A percentile compares a stretch with the other conserved stretches of the same genome.
phyloP scores from a whole-genome alignment of 2,113 vertebrate species.

The Amphilophus citrinellus region DNA sequence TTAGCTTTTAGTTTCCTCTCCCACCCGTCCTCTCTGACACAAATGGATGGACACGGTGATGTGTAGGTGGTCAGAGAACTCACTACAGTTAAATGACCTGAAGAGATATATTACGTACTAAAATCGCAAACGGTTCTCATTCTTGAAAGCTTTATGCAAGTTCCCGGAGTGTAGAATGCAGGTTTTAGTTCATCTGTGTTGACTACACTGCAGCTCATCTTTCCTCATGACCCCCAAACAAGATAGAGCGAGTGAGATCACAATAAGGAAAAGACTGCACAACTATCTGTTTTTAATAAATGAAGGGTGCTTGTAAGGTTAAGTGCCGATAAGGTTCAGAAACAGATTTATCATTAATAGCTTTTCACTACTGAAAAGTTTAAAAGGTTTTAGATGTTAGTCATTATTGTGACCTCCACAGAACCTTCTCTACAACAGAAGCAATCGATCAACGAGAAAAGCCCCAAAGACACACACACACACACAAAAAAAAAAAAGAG shows the following conservation, averaged over 20 bases:
- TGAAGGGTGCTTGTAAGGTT: background rate
- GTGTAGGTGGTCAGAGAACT: background rate
- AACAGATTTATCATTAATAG: background rate
- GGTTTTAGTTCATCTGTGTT: background rate
- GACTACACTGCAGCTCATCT: conserved; percentile 23
- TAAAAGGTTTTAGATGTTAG: background rate
- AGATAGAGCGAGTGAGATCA: conserved; percentile 5
- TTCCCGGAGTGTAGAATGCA: background rate
- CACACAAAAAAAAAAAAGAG: background rate
- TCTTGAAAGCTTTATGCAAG: conserved; percentile 7
- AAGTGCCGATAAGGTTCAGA: conserved; percentile 2
- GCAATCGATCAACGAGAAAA: background rate
- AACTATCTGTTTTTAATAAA: conserved; percentile 29
- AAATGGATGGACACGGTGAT: conserved; percentile 36
- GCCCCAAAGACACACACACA: background rate
- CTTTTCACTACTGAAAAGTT: background rate
- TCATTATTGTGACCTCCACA: background rate
- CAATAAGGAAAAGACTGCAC: conserved; percentile 45
- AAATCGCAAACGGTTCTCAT: conserved; percentile 19
- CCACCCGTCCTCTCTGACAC: conserved; percentile 62
- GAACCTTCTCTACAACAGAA: background rate
- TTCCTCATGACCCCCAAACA: conserved; percentile 20
- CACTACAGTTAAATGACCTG: conserved; percentile 20
- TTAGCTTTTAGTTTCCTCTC: conserved; percentile 80
- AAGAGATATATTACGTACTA: conserved; percentile 30